These are phyloP conservation scores for Drepanosiphum platanoidis DNA, from an alignment of 2,888 invertebrate genomes.

Conservation along the genomic window DNA sequence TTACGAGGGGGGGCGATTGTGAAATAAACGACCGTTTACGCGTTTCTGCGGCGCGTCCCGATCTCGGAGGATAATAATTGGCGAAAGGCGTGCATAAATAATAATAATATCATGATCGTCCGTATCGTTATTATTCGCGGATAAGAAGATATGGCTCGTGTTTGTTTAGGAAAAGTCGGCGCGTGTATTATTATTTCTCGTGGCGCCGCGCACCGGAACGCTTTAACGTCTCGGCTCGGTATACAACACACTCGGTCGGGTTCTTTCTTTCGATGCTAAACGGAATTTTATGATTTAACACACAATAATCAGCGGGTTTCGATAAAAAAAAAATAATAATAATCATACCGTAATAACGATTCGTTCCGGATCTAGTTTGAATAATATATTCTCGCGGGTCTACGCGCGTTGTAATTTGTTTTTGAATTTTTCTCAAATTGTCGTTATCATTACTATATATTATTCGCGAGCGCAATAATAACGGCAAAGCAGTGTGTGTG, in stretches of 20 bases:
- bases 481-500: neutral
- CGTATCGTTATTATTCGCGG: neutral
- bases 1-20: neutral
- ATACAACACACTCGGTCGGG: neutral
- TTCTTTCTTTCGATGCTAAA: neutral
- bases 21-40: neutral
- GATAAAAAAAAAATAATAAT: neutral
- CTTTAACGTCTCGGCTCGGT: neutral
- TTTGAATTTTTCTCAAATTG: too few species aligned
- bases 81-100: constrained; percentile 22
- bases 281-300: constrained; percentile 2
- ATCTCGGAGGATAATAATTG: constrained; percentile 29
- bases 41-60: neutral
- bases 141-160: neutral
- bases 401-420: neutral
- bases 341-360: neutral
- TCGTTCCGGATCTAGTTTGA: neutral
- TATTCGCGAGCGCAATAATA: neutral
- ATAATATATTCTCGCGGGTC: neutral
- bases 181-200: neutral
- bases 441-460: too few species aligned
- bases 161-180: constrained; percentile 38
- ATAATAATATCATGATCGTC: too few species aligned
- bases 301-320: neutral
- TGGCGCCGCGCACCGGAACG: constrained; percentile 30